Evolutionary conservation across 2,888 invertebrate genomes (phyloP).

Genomic region (Calameuta idolon): DNA sequence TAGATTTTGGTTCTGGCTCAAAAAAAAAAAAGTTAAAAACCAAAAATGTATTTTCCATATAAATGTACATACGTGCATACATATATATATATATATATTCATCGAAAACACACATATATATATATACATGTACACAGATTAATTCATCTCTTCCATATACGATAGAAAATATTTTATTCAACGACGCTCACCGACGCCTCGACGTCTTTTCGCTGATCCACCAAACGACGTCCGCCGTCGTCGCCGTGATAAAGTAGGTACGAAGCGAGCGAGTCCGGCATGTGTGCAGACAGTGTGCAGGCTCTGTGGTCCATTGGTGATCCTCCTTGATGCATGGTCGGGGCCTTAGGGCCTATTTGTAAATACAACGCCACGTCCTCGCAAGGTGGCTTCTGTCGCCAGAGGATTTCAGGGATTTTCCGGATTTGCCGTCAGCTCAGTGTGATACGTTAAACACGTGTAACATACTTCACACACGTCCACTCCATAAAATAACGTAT

Average conservation of each 20-base stretch:
- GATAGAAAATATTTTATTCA: neutral
- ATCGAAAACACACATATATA: too few species aligned
- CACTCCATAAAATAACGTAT: conserved; percentile 45
- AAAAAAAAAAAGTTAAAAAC: neutral
- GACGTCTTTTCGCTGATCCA: neutral
- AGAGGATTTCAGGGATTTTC: conserved; percentile 52
- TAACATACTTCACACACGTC: conserved; percentile 40
- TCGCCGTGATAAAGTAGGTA: neutral
- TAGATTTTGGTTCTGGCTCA: neutral
- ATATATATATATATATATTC: too few species aligned
- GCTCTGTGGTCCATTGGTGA: conserved; percentile 22
- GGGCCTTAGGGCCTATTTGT: conserved; percentile 37
- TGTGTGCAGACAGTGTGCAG: neutral
- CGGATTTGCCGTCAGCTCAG: conserved; percentile 30
- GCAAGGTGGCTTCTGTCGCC: conserved; percentile 53
- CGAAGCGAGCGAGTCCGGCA: neutral
- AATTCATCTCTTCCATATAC: neutral
- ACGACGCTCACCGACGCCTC: neutral
- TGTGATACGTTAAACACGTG: conserved; percentile 51
- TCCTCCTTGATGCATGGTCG: conserved; percentile 33
- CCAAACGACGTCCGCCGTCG: neutral
- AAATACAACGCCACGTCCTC: conserved; percentile 30
- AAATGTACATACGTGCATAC: neutral
- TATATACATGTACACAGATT: neutral
- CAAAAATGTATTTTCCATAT: neutral